Conservation (phyloP, 2,888 invertebrate genomes). For the Empis stercorea region DNA sequence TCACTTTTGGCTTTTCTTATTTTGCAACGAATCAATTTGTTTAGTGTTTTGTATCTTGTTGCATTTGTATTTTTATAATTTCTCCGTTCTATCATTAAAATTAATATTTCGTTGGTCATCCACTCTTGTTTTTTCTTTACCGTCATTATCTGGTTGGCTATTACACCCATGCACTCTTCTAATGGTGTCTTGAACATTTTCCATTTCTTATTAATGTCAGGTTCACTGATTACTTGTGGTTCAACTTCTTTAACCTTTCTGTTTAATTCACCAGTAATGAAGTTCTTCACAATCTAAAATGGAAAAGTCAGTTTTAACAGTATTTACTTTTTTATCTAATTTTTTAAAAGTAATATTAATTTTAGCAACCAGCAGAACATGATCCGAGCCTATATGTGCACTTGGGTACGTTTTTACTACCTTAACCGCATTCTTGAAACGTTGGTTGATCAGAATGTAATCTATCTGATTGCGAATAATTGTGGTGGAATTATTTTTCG, state of each 20-base stretch:
- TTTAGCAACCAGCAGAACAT: neutral
- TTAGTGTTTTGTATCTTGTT: neutral
- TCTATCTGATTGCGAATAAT: neutral
- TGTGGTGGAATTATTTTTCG: neutral
- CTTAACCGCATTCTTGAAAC: neutral
- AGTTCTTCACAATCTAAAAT: no score
- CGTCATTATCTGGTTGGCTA: no score
- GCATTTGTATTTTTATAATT: neutral
- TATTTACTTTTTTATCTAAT: neutral
- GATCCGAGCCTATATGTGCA: neutral
- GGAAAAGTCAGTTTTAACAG: no score
- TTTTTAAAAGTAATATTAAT: neutral
- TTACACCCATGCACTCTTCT: neutral
- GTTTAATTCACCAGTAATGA: no score
- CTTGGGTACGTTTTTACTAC: neutral
- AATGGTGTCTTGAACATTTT: neutral
- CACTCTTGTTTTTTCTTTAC: neutral
- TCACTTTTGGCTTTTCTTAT: neutral
- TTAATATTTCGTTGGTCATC: neutral
- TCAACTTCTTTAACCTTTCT: neutral
- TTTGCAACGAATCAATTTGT: neutral
- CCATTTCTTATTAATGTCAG: neutral
- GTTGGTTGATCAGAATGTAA: neutral
- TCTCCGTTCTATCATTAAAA: neutral
- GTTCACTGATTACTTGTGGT: neutral